phyloP scores from a whole-genome alignment of 2,113 vertebrate genomes.

The Epinephelus fuscoguttatus region DNA sequence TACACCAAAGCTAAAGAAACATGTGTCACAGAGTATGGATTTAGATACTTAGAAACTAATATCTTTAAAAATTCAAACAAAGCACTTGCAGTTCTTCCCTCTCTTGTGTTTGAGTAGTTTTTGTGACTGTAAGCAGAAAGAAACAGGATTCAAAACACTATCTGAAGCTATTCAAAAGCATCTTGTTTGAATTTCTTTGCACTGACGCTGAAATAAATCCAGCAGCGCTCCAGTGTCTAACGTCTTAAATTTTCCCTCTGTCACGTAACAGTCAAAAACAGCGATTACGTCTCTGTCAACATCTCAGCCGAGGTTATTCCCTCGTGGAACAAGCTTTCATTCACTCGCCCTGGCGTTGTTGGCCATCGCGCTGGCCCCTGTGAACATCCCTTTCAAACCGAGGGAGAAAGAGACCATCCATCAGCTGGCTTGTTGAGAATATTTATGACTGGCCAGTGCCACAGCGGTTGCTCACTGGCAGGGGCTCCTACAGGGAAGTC shows the following conservation, averaged over 20 bases:
- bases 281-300: constrained; percentile 61
- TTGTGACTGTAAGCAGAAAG: background rate
- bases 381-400: constrained; percentile 69
- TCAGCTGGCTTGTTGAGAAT: constrained; percentile 79
- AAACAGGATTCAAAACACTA: background rate
- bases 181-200: constrained; percentile 37
- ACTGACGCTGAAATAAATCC: constrained; percentile 17
- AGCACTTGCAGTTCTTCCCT: background rate
- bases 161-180: constrained; percentile 20
- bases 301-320: constrained; percentile 51
- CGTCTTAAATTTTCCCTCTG: constrained; percentile 54
- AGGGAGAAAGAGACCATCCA: constrained; percentile 71
- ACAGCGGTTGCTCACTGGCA: constrained; percentile 70
- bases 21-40: background rate
- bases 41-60: background rate
- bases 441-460: constrained; percentile 77
- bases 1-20: constrained; percentile 28
- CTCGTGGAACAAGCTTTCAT: constrained; percentile 60
- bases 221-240: constrained; percentile 20
- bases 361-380: constrained; percentile 48
- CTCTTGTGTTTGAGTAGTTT: background rate
- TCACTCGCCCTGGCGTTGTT: constrained; percentile 61
- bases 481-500: constrained; percentile 58
- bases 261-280: constrained; percentile 46
- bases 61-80: constrained; percentile 1